phyloP scores from a whole-genome alignment of 2,797 vertebrate genomes.

The Trachurus trachurus region DNA sequence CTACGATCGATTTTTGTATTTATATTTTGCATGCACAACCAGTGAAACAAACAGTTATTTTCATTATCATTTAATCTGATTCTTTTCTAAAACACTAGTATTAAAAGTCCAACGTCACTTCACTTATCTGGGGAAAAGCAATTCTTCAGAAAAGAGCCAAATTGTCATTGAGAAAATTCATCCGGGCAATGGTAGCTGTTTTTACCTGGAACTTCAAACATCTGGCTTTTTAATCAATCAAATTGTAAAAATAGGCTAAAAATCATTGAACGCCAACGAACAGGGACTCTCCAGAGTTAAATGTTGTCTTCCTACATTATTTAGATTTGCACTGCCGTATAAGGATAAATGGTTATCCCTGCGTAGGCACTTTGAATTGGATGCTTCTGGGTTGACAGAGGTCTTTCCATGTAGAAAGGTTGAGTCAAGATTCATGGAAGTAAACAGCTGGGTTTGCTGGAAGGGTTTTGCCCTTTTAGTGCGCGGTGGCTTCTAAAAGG shows the following conservation, averaged over 20 bases:
- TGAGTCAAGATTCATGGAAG: slow-evolving; percentile 52
- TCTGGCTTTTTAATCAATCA: no score
- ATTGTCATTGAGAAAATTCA: no score
- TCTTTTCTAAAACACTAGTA: background rate
- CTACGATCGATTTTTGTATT: background rate
- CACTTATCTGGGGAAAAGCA: background rate
- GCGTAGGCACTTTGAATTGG: slow-evolving; percentile 24
- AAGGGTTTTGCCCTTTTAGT: slow-evolving; percentile 24
- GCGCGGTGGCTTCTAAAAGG: background rate
- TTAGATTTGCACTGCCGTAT: slow-evolving; percentile 36
- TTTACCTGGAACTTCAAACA: no score
- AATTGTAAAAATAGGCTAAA: no score
- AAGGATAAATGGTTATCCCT: slow-evolving; percentile 21
- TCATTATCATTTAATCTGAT: background rate
- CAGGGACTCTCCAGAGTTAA: background rate
- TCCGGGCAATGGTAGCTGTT: no score
- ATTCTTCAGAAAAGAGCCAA: background rate
- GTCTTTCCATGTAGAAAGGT: slow-evolving; percentile 47
- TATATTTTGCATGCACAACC: background rate
- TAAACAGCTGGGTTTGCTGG: slow-evolving; percentile 57
- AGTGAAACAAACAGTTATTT: background rate
- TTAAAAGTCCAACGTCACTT: background rate
- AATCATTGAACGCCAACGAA: background rate
- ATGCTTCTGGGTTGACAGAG: slow-evolving; percentile 43
- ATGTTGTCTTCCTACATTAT: background rate